Evolutionary conservation across 2,797 vertebrate species (phyloP).

Genomic region (Dermochelys coriacea): DNA sequence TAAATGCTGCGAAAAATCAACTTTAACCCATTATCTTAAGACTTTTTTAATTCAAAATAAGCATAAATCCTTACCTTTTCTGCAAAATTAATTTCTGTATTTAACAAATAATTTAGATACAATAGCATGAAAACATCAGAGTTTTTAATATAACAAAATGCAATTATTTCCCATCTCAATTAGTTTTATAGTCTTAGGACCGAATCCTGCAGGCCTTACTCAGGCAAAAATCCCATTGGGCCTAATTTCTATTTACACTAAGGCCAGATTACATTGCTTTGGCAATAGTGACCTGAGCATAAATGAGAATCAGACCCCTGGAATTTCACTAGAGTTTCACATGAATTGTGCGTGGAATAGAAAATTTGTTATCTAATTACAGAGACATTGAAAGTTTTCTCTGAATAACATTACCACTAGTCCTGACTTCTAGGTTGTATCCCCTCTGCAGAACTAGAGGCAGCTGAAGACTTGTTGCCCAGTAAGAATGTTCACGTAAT

Average conservation of each 20-base stretch:
- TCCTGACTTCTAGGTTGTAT: background rate
- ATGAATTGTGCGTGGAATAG: background rate
- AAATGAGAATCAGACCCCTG: background rate
- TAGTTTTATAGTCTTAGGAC: background rate
- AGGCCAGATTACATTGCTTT: background rate
- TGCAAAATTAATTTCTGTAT: background rate
- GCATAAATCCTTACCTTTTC: background rate
- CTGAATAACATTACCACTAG: background rate
- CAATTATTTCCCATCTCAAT: background rate
- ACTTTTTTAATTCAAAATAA: background rate
- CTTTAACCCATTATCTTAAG: background rate
- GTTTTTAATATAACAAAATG: background rate
- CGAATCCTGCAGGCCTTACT: background rate
- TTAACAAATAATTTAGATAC: background rate
- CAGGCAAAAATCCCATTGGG: background rate
- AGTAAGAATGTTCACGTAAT: background rate
- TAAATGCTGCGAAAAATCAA: rapidly evolving
- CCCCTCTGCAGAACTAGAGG: background rate
- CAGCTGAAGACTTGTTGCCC: background rate
- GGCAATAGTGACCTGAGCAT: background rate
- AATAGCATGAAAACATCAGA: background rate
- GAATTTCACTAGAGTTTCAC: background rate
- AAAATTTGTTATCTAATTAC: background rate
- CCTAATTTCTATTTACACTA: background rate
- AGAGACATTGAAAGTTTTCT: background rate